phyloP scores from a whole-genome alignment of 2,888 invertebrate genomes.

The Tipula unca region DNA sequence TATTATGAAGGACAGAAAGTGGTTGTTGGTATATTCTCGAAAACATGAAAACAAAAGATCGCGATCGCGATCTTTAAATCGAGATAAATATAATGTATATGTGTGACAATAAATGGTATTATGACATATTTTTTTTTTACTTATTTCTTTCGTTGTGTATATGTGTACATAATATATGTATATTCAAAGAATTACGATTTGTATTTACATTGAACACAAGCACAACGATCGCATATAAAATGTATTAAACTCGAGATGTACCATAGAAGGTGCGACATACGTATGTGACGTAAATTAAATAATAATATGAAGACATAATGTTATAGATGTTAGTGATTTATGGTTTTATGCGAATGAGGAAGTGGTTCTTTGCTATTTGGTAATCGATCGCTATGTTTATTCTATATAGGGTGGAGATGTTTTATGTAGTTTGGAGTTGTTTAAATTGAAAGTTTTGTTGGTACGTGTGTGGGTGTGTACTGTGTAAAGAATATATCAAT shows the following conservation, averaged over 20 bases:
- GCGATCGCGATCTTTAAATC: background rate
- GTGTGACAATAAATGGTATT: background rate
- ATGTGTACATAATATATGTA: too few relatives aligned
- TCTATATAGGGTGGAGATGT: background rate
- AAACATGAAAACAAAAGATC: background rate
- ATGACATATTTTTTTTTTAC: background rate
- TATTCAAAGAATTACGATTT: background rate
- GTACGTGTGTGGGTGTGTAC: background rate
- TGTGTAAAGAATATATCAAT: background rate
- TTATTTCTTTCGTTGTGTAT: background rate
- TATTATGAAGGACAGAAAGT: background rate
- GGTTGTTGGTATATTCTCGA: background rate
- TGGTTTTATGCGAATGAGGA: background rate
- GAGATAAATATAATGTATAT: background rate
- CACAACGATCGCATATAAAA: background rate
- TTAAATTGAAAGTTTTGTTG: background rate
- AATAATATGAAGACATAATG: background rate
- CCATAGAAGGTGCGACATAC: background rate
- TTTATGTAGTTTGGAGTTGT: background rate
- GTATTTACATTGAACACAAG: background rate
- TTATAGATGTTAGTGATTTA: background rate
- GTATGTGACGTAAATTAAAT: background rate
- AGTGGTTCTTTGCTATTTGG: background rate
- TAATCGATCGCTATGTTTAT: background rate
- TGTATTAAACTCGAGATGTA: background rate